Evolutionary conservation across 1,140 invertebrate genomes (phyloP).

Genomic region (Trissolcus basalis): DNA sequence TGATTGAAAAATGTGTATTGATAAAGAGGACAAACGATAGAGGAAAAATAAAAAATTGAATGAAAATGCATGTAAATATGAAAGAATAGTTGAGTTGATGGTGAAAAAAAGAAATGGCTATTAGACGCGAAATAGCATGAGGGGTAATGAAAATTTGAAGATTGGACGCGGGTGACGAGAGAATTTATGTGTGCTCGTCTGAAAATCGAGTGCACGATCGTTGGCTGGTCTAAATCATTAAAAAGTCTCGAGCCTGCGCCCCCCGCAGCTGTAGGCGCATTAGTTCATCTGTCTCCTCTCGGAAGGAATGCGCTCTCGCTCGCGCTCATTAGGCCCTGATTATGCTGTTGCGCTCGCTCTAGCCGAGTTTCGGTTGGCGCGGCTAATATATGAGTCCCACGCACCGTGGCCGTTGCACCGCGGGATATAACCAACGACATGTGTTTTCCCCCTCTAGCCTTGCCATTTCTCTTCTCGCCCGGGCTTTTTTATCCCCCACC

Average conservation of each 20-base stretch:
- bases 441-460: constrained; percentile 69
- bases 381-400: constrained; percentile 73
- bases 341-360: constrained; percentile 43
- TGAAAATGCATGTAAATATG: too few species aligned
- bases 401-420: constrained; percentile 72
- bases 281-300: constrained; percentile 74
- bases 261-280: constrained; percentile 70
- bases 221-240: constrained; percentile 72
- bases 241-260: constrained; percentile 70
- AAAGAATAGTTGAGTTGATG: too few species aligned
- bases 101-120: too few species aligned
- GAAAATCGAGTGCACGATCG: constrained; percentile 66
- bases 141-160: constrained; percentile 1
- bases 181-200: constrained; percentile 62
- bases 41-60: too few species aligned
- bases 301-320: constrained; percentile 56
- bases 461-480: constrained; percentile 58
- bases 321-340: constrained; percentile 38
- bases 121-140: too few species aligned
- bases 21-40: too few species aligned
- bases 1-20: too few species aligned
- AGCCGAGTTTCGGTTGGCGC: constrained; percentile 58
- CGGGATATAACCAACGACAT: constrained; percentile 75
- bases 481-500: constrained; percentile 13
- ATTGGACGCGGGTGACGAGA: constrained; percentile 18